Evolutionary conservation across 2,888 invertebrate species (phyloP).

Genomic region (Epinotia nisella): DNA sequence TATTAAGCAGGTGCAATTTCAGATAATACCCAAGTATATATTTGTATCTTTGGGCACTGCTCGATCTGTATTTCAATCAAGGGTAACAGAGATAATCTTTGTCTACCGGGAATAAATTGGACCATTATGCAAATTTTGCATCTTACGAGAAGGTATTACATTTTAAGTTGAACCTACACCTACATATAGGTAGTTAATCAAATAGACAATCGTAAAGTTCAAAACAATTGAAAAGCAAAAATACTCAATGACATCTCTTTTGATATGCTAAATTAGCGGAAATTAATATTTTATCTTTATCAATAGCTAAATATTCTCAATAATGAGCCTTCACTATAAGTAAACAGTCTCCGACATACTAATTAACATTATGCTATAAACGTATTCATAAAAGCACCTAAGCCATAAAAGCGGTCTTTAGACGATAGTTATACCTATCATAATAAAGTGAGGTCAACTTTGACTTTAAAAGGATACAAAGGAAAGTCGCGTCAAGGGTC

Average conservation of each 20-base stretch:
- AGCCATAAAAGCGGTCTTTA: constrained; percentile 27
- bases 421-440: constrained; percentile 25
- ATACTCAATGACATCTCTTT: neutral
- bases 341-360: constrained; percentile 28
- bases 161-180: neutral
- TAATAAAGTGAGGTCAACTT: constrained; percentile 20
- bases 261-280: neutral
- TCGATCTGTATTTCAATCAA: neutral
- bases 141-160: neutral
- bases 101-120: neutral
- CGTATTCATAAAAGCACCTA: constrained; percentile 21
- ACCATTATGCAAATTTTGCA: neutral
- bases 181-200: too few species aligned
- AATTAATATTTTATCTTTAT: constrained; percentile 19
- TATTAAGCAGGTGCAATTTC: constrained; percentile 30
- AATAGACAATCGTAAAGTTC: too few species aligned
- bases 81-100: constrained; percentile 16
- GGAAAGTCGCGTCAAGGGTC: constrained; percentile 41
- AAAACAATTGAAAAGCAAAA: neutral
- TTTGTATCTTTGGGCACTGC: constrained; percentile 15
- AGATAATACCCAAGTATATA: constrained; percentile 5
- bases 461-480: constrained; percentile 41
- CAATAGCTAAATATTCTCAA: constrained; percentile 33
- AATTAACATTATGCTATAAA: constrained; percentile 37
- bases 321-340: constrained; percentile 25